Base-by-base conservation (phyloP, 2,797 vertebrate species). In the Huso huso region DNA sequence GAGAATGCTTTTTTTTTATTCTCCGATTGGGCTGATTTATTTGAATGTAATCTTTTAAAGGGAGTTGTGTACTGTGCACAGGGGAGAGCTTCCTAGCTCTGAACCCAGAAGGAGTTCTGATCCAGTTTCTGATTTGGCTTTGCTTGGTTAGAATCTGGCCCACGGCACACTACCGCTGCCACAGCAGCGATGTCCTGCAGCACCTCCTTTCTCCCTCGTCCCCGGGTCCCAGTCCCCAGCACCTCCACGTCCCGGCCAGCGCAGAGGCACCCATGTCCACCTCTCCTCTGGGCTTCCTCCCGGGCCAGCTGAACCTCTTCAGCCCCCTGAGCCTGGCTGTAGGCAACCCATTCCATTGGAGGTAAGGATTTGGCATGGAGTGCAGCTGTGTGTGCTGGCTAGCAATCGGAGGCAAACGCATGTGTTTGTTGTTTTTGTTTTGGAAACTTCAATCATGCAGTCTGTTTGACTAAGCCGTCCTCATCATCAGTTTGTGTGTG, bases 131-230 rank as follows among this genome's bases (percentile, higher is more conserved):
- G 37, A 37, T 37, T 37, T 37, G 37, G 37, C 37, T 37, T 37
- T 37, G 37, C 84, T 77, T 80, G 81, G 80, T 86, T 90, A 98
- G 95, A 95, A 94, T 98, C 87, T 95, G 93, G 88, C 89, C 91
- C 75, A 79, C 94, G 74, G 86, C 92, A 81, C 89, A 86, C 84
- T 85, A 88, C 81, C 89, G 90, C 87, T 93, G 91, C 87, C 93
- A 95, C 84, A 91, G 93, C 90, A 93, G 87, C 78, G 94, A 93
- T 80, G 86, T 89, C 81, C 93, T 92, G 77, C 93, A 92, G 82
- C 91, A 90, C 82, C 79, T 85, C 81, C 90, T 93, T 73, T 94
- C 91, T 79, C 91, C 94, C 81, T 83, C 90, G 69, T 92, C 85
- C 74, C 83, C 89, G 69, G 77, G 76, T 80, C 83, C 93, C 75